phyloP scores from a whole-genome alignment of 2,113 vertebrate species.

The Catharus minimus region DNA sequence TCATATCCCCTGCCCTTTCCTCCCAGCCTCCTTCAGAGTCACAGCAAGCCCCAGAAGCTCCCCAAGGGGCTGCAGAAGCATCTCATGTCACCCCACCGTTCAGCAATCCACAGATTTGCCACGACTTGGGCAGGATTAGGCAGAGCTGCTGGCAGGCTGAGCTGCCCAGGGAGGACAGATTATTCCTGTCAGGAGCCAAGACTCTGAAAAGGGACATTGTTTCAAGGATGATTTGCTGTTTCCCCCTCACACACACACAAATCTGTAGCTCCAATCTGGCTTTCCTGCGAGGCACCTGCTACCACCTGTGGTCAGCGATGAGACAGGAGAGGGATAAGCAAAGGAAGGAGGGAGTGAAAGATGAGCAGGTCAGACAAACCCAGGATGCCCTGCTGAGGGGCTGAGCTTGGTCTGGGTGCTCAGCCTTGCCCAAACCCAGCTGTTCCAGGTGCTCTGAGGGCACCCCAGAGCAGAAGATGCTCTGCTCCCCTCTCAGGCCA shows the following conservation, averaged over 20 bases:
- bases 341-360: background rate
- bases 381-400: background rate
- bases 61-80: background rate
- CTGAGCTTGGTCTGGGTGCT: background rate
- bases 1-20: background rate
- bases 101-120: background rate
- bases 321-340: background rate
- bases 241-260: background rate
- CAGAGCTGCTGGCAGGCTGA: background rate
- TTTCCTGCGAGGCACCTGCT: background rate
- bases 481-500: background rate
- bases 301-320: rapidly evolving
- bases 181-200: background rate
- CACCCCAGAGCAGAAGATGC: background rate
- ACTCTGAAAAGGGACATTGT: slow-evolving; percentile 26
- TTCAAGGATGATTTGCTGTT: background rate
- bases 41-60: background rate
- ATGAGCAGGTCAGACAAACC: rapidly evolving
- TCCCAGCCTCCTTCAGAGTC: background rate
- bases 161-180: background rate
- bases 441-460: background rate
- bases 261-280: background rate
- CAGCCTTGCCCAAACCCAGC: background rate
- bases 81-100: background rate
- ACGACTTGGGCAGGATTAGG: background rate